Evolutionary conservation across 1,140 invertebrate species (phyloP), one percentile per base, ranked within the genome.

Genomic region (Drosophila setifemur): DNA sequence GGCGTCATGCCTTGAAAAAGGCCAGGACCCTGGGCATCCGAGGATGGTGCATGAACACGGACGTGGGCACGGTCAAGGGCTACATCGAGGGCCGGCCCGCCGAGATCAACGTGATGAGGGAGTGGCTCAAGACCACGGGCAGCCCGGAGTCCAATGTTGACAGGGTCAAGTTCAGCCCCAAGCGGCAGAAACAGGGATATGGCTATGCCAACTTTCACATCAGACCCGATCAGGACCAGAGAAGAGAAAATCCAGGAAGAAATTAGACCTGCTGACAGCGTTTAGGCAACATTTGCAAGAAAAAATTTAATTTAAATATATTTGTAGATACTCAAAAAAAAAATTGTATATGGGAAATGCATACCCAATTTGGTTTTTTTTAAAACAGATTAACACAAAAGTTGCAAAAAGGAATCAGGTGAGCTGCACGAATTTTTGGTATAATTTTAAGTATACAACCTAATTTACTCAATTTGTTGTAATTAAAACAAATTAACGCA

Each of bases 41-140:
- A 0, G 78, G 78, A 19, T 83, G 77, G 69, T 83, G 78, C 49
- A 78, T 60, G 60, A 78, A 83, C 7, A 77, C 78, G 3, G n/a
- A 25, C 0, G 2, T 43, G 2, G 70, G 73, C 16, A 83, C 78
- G 0, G 78, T 83, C 4, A 64, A 42, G 33, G 78, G 78, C n/a
- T 83, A 83, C 39, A 73, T 83, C 6, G 78, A 83, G 14, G 78
- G 78, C 0, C 78, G 69, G 0, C 40, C 29, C n/a, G 35, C 12
- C 9, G 73, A 77, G 39, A 21, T 83, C 8, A 31, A 73, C 6
- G 63, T 85, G 5, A 83, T 83, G 78, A 83, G 70, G 29, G 79
- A 85, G 9, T 83, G 78, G 78, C 73, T 83, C 4, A 45, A 21
- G 14, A 83, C 25, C 42, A 83, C 68, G 1, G 78, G 78, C n/a